A percentile compares a stretch with the other conserved stretches of the same genome.
These are phyloP conservation scores for Platygyra sinensis DNA, from an alignment of 64 coral and sea anemone genomes.

Conservation along the genomic window DNA sequence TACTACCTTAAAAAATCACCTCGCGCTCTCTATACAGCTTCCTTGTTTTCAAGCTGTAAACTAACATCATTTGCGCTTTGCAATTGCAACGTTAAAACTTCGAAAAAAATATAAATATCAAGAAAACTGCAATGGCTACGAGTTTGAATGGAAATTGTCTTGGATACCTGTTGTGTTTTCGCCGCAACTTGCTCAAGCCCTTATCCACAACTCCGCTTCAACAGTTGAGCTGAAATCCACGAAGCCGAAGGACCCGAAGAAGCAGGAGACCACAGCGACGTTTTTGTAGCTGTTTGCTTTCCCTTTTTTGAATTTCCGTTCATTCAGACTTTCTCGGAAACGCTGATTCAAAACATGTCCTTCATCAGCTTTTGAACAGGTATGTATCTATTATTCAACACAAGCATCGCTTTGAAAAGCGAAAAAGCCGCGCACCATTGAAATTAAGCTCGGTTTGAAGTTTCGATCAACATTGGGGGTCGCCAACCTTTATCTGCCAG, in stretches of 20 bases:
- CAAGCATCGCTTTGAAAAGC: constrained; percentile 13
- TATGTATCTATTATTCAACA: constrained; percentile 41
- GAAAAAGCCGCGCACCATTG: not conserved
- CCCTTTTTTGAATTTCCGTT: not conserved
- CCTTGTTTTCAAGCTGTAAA: not conserved
- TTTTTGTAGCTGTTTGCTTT: no score
- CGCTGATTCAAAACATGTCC: constrained; percentile 17
- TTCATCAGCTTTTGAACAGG: not conserved
- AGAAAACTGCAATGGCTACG: not conserved
- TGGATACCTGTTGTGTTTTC: constrained; percentile 1
- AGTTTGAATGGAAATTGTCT: not conserved
- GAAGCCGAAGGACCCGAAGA: no score
- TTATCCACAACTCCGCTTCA: not conserved
- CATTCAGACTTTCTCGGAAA: not conserved
- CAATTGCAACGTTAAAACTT: not conserved
- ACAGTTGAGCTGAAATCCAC: not conserved
- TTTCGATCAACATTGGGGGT: not conserved
- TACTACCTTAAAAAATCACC: not conserved
- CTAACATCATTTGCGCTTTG: not conserved
- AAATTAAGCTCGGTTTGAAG: not conserved
- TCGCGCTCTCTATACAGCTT: not conserved
- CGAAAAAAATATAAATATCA: not conserved
- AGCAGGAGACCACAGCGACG: not conserved
- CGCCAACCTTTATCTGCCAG: not conserved
- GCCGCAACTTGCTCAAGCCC: not conserved